phyloP scores from a whole-genome alignment of 2,888 invertebrate genomes.

The Lasioglossum pauxillum region DNA sequence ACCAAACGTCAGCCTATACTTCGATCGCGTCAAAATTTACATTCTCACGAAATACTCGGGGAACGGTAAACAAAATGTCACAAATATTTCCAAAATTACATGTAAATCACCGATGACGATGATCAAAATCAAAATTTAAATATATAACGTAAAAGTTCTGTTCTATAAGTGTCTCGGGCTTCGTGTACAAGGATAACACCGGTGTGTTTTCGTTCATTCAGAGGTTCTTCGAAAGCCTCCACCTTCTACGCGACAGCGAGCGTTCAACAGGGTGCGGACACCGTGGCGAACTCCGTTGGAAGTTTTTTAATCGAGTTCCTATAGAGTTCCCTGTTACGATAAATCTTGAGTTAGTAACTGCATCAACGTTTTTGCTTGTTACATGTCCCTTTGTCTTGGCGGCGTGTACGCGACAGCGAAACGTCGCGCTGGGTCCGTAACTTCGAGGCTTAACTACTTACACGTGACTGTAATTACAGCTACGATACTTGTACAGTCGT shows the following conservation, averaged over 20 bases:
- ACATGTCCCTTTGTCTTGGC: background rate
- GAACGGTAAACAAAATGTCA: too few relatives aligned
- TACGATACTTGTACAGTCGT: constrained; percentile 3
- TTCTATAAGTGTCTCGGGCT: too few relatives aligned
- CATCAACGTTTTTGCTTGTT: constrained; percentile 20
- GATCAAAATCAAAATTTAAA: too few relatives aligned
- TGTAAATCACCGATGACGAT: too few relatives aligned
- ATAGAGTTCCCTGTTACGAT: constrained; percentile 28
- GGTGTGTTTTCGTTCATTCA: background rate
- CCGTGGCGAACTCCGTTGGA: constrained; percentile 13
- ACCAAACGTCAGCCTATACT: background rate
- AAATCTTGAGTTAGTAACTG: constrained; percentile 31
- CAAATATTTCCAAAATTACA: too few relatives aligned
- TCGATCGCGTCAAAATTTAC: background rate
- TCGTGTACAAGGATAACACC: background rate
- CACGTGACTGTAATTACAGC: constrained; percentile 32
- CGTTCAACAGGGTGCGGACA: constrained; percentile 22
- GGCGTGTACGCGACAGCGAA: constrained; percentile 1
- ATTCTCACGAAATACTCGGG: too few relatives aligned
- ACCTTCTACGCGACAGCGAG: background rate
- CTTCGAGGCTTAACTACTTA: constrained; percentile 21
- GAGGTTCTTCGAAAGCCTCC: background rate
- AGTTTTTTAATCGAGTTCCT: constrained; percentile 40
- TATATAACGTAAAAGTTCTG: background rate
- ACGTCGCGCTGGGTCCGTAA: background rate